Evolutionary conservation across 2,888 invertebrate species (phyloP).

Genomic region (Orgyia antiqua): DNA sequence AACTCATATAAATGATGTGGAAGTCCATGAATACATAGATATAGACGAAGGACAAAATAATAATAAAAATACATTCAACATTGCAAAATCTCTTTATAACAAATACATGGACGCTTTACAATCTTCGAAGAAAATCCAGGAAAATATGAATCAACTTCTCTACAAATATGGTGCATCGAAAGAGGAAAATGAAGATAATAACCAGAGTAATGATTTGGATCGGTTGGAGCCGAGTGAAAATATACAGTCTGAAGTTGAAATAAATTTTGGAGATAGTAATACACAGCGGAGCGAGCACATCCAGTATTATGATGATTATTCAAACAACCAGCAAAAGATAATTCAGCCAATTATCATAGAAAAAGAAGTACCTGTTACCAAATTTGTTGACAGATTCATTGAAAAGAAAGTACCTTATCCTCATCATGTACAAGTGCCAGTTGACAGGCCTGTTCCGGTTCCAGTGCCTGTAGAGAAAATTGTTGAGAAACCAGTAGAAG

Average conservation of each 20-base stretch:
- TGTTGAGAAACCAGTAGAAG: conserved; percentile 73
- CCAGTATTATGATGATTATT: conserved; percentile 37
- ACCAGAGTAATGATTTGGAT: conserved; percentile 37
- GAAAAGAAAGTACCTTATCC: conserved; percentile 67
- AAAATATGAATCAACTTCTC: conserved; percentile 43
- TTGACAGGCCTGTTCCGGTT: conserved; percentile 63
- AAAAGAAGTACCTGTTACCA: conserved; percentile 66
- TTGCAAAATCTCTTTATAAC: conserved; percentile 47
- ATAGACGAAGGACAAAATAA: conserved; percentile 58
- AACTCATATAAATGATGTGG: conserved; percentile 67
- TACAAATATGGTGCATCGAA: conserved; percentile 51
- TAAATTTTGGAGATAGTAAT: conserved; percentile 35
- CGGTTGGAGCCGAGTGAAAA: conserved; percentile 54
- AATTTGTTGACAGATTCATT: conserved; percentile 61
- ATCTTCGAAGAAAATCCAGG: conserved; percentile 53
- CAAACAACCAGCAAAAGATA: conserved; percentile 45
- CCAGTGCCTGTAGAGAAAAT: conserved; percentile 71
- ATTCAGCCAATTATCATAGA: conserved; percentile 68
- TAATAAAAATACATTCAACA: conserved; percentile 40
- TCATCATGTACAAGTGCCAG: conserved; percentile 51
- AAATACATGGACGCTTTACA: conserved; percentile 56
- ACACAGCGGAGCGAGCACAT: conserved; percentile 42
- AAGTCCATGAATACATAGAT: conserved; percentile 65
- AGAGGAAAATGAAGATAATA: conserved; percentile 38
- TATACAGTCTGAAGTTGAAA: conserved; percentile 43